Evolutionary conservation across 2,113 vertebrate genomes (phyloP).

Genomic region (Eubucco bourcierii): DNA sequence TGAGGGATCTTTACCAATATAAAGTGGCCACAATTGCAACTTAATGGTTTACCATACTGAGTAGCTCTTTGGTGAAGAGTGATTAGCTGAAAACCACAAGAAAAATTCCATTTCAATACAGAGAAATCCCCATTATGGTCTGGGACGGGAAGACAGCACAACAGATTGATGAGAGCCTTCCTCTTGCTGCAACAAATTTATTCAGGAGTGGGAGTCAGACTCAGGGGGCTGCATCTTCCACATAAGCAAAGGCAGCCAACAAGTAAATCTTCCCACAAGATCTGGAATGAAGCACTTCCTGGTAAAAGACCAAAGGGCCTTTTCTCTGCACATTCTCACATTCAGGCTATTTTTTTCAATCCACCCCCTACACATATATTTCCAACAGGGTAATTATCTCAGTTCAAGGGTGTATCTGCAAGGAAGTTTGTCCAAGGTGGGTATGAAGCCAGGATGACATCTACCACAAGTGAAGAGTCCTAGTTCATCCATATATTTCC

Average conservation of each 20-base stretch:
- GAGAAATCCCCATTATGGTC: not conserved
- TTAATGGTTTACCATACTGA: not conserved
- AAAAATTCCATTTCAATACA: not conserved
- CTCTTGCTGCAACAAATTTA: not conserved
- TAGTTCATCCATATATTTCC: constrained; percentile 39
- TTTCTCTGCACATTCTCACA: not conserved
- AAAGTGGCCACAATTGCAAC: not conserved
- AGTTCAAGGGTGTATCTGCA: not conserved
- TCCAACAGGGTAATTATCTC: not conserved
- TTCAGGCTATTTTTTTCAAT: not conserved
- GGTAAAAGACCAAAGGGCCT: not conserved
- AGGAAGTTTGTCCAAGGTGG: not conserved
- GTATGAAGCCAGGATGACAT: constrained; percentile 10
- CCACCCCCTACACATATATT: not conserved
- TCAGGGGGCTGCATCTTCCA: not conserved
- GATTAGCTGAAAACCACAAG: not conserved
- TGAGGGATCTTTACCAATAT: not conserved
- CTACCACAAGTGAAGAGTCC: not conserved
- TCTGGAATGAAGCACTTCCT: not conserved
- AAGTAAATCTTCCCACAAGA: constrained; percentile 5
- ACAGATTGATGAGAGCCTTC: not conserved
- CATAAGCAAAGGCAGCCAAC: not conserved
- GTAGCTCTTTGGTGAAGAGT: not conserved
- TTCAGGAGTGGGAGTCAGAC: not conserved
- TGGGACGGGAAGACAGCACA: not conserved